Conservation (phyloP, 2,797 vertebrate species). For the Carapus acus region DNA sequence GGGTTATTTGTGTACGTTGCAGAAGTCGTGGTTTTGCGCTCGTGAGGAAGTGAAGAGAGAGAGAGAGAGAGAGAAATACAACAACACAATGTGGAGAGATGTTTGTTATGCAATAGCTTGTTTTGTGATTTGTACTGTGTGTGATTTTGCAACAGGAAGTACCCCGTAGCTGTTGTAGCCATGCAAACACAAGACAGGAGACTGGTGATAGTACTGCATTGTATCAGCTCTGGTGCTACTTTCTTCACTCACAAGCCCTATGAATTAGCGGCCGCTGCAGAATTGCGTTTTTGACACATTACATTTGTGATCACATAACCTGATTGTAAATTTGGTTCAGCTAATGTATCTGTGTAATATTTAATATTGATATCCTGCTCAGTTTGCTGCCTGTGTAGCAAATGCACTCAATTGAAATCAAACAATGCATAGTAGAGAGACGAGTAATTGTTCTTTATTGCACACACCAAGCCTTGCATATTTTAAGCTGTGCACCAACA, state of each 20-base stretch:
- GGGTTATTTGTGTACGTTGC: slow-evolving; percentile 50
- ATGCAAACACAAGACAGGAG: slow-evolving; percentile 32
- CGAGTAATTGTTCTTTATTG: slow-evolving; percentile 47
- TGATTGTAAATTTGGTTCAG: slow-evolving; percentile 39
- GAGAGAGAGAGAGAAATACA: slow-evolving; percentile 54
- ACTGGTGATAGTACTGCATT: too few species aligned
- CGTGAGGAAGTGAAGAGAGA: slow-evolving; percentile 70
- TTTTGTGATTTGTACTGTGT: slow-evolving; percentile 48
- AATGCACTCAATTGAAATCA: too few species aligned
- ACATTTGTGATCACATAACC: slow-evolving; percentile 47
- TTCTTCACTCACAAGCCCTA: slow-evolving; percentile 27
- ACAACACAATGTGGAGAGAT: slow-evolving; percentile 43
- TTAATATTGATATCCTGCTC: slow-evolving; percentile 62
- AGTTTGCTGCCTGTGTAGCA: too few species aligned
- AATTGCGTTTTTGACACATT: slow-evolving; percentile 38
- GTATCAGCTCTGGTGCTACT: slow-evolving; percentile 9
- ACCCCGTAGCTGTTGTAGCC: slow-evolving; percentile 28
- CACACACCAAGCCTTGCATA: slow-evolving; percentile 30
- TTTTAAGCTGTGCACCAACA: too few species aligned
- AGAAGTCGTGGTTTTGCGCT: slow-evolving; percentile 72
- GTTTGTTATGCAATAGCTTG: slow-evolving; percentile 57
- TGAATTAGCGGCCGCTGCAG: slow-evolving; percentile 42
- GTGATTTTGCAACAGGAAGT: slow-evolving; percentile 67
- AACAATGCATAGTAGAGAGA: too few species aligned
- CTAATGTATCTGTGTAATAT: slow-evolving; percentile 46